A percentile compares a stretch with the other conserved stretches of the same genome.
phyloP scores from a whole-genome alignment of 2,888 invertebrate species.

The Gastrophysa polygoni region DNA sequence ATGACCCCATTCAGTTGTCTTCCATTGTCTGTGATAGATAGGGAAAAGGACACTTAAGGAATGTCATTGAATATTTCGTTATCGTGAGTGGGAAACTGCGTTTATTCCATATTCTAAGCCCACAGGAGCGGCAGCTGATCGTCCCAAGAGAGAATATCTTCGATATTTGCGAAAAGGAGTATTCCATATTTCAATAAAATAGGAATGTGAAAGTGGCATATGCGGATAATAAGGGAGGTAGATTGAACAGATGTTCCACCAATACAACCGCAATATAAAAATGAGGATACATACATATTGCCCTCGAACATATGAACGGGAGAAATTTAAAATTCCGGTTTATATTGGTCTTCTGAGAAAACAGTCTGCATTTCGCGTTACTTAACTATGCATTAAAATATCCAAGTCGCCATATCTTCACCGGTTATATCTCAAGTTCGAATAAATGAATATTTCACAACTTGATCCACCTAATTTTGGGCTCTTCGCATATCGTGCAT shows the following conservation, averaged over 20 bases:
- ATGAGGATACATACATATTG: constrained; percentile 43
- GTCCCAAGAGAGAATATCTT: background rate
- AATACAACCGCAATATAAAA: constrained; percentile 36
- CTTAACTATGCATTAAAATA: constrained; percentile 55
- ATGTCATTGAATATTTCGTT: no score
- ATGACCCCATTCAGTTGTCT: no score
- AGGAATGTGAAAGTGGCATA: constrained; percentile 33
- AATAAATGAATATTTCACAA: constrained; percentile 38
- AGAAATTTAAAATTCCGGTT: constrained; percentile 43
- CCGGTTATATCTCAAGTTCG: constrained; percentile 38
- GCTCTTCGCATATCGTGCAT: no score
- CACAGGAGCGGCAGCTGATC: background rate
- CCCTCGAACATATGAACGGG: constrained; percentile 42
- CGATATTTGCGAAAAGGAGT: constrained; percentile 5
- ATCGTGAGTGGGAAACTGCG: no score
- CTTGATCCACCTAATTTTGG: constrained; percentile 30
- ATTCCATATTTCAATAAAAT: constrained; percentile 21
- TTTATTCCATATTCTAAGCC: no score
- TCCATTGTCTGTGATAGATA: no score
- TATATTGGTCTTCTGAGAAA: constrained; percentile 50
- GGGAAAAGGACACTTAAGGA: no score
- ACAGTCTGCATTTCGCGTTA: constrained; percentile 44
- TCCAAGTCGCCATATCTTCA: constrained; percentile 34
- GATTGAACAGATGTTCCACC: constrained; percentile 37
- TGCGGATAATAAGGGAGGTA: constrained; percentile 34